phyloP scores from a whole-genome alignment of 2,888 invertebrate genomes.

The Lasioglossum calceatum region DNA sequence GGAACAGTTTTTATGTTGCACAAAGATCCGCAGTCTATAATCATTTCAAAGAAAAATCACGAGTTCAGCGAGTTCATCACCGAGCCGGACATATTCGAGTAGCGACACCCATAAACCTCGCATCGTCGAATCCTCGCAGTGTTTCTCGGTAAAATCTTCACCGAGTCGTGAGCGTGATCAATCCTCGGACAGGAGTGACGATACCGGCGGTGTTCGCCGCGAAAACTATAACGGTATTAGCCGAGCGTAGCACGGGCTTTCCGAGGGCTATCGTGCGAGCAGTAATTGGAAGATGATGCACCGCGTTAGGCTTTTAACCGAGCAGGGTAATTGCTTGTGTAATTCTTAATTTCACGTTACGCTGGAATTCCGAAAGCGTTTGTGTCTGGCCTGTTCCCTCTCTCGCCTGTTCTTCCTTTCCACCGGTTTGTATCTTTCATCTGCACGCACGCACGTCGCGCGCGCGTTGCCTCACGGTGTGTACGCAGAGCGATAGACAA shows the following conservation, averaged over 20 bases:
- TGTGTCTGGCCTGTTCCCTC: slow-evolving; percentile 9
- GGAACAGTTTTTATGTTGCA: not conserved
- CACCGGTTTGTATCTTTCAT: slow-evolving; percentile 66
- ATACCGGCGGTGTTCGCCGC: not conserved
- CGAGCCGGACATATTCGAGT: not conserved
- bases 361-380: slow-evolving; percentile 77
- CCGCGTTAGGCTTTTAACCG: slow-evolving; percentile 78
- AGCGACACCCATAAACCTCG: not conserved
- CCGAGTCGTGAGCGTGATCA: slow-evolving; percentile 21
- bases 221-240: slow-evolving; percentile 38
- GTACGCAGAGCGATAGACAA: slow-evolving; percentile 67
- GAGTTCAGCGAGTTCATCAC: not conserved
- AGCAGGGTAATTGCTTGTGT: slow-evolving; percentile 82
- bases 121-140: too few species aligned
- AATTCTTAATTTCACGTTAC: slow-evolving; percentile 83
- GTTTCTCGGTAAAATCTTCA: not conserved
- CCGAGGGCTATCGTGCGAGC: slow-evolving; percentile 53
- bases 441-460: slow-evolving; percentile 38
- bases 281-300: slow-evolving; percentile 82
- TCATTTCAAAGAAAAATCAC: not conserved
- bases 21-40: not conserved
- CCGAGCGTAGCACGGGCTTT: not conserved
- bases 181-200: slow-evolving; percentile 28
- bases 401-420: slow-evolving; percentile 35
- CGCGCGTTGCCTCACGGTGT: slow-evolving; percentile 17